phyloP scores from a whole-genome alignment of 2,888 invertebrate species.

The Tubiluchus corallicola region DNA sequence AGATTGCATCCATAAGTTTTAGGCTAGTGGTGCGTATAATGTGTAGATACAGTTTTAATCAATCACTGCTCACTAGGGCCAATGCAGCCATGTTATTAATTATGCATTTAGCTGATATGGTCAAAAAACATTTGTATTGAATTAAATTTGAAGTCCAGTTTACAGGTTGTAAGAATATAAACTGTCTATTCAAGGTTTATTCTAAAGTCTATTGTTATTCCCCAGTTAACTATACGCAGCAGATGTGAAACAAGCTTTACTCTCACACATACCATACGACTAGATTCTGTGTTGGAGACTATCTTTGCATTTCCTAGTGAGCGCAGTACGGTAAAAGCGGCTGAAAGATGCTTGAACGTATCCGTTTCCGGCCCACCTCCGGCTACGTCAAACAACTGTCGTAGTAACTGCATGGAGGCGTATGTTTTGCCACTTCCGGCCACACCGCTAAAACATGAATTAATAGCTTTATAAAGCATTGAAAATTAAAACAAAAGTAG shows the following conservation, averaged over 20 bases:
- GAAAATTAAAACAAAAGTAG: too few relatives aligned
- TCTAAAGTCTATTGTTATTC: too few relatives aligned
- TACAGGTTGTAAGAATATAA: too few relatives aligned
- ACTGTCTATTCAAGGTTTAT: too few relatives aligned
- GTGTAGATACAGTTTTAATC: too few relatives aligned
- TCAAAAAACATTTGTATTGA: neutral
- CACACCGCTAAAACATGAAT: slow-evolving; percentile 44
- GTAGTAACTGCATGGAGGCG: slow-evolving; percentile 68
- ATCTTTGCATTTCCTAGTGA: slow-evolving; percentile 81
- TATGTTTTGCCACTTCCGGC: slow-evolving; percentile 87
- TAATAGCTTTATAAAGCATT: neutral
- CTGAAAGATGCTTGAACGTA: slow-evolving; percentile 84
- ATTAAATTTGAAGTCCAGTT: neutral
- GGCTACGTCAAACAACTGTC: slow-evolving; percentile 77
- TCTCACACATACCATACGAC: slow-evolving; percentile 54
- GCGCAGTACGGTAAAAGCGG: slow-evolving; percentile 79
- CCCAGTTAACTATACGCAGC: too few relatives aligned
- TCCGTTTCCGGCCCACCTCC: slow-evolving; percentile 88
- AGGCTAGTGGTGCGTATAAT: too few relatives aligned
- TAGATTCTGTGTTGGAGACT: slow-evolving; percentile 71
- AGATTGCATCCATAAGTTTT: too few relatives aligned
- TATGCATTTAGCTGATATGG: neutral
- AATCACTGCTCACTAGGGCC: too few relatives aligned
- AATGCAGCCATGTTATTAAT: too few relatives aligned
- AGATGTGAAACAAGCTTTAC: too few relatives aligned